Evolutionary conservation across 2,113 vertebrate species (phyloP).

Genomic region (Triplophysa dalaica): DNA sequence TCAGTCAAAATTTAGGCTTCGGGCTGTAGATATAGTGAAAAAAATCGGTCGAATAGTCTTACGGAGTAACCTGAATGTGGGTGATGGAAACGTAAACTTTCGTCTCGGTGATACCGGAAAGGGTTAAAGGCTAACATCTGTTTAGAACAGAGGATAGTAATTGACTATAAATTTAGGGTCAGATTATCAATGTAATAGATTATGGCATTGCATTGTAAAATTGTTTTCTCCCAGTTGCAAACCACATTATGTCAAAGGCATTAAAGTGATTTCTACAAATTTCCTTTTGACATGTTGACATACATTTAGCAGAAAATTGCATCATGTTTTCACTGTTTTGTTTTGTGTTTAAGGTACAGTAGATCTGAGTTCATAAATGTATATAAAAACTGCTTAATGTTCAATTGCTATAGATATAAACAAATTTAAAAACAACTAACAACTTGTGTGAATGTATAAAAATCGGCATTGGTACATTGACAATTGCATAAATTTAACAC

Average conservation of each 20-base stretch:
- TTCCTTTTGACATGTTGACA: not conserved
- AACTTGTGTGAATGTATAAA: not conserved
- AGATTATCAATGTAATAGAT: not conserved
- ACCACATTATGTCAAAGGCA: not conserved
- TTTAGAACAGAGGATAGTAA: no score
- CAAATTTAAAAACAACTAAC: not conserved
- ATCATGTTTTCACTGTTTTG: not conserved
- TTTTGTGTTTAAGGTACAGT: not conserved
- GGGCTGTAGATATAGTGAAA: not conserved
- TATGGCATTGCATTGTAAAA: not conserved
- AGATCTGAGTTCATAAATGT: not conserved
- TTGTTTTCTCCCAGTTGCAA: not conserved
- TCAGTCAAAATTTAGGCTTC: conserved; percentile 30
- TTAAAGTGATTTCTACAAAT: not conserved
- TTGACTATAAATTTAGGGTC: no score
- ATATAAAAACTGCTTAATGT: not conserved
- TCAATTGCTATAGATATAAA: not conserved
- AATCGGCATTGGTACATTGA: not conserved
- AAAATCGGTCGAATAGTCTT: not conserved
- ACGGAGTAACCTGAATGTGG: not conserved
- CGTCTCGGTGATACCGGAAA: no score
- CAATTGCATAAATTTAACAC: no score
- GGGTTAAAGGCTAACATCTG: no score
- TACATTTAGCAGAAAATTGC: not conserved
- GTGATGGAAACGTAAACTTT: no score